Evolutionary conservation across 2,113 vertebrate genomes (phyloP), one percentile per base, ranked within the genome.

Genomic region (Apeltes quadracus): DNA sequence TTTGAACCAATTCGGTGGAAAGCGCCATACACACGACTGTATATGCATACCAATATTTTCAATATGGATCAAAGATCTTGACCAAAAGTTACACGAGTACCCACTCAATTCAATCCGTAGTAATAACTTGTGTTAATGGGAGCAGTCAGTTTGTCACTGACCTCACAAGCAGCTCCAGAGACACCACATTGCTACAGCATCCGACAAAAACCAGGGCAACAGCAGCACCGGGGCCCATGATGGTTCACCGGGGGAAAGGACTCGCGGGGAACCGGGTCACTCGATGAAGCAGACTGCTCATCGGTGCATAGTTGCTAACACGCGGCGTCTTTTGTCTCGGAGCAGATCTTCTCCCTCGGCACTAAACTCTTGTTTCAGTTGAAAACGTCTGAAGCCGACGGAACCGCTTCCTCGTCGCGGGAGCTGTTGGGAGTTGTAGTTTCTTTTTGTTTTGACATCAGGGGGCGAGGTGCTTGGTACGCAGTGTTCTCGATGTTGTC

Each of bases 111-210:
- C 5, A 34, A 34, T 34, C 32, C 32, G 5, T 34, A 5, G 7
- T 34, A 34, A 34, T 34, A 7, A 34, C 32, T 34, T 34, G 5
- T 34, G 7, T 34, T 34, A 34, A 7, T 34, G 32, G 32, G 36
- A 11, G 16, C 16, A 29, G 7, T 43, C 18, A 78, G 79, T 76
- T 81, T 50, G 38, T 22, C 72, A 90, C 93, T 83, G 38, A 93
- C 93, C 93, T 91, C 5, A 92, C 92, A 27, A 94, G 92, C 72
- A 93, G 88, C 87, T 94, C 93, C 80, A 94, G 79, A 72, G 87
- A 93, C 43, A 94, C 92, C 61, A 94, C 93, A 75, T 94, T 94
- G 41, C 89, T 90, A 46, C 92, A 93, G 67, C 92, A 94, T 5
- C 93, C 93, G 16, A 89, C 39, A 88, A 94, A 93, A 27, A 94